Conservation (phyloP, 2,797 vertebrate species). For the Protonibea diacanthus region DNA sequence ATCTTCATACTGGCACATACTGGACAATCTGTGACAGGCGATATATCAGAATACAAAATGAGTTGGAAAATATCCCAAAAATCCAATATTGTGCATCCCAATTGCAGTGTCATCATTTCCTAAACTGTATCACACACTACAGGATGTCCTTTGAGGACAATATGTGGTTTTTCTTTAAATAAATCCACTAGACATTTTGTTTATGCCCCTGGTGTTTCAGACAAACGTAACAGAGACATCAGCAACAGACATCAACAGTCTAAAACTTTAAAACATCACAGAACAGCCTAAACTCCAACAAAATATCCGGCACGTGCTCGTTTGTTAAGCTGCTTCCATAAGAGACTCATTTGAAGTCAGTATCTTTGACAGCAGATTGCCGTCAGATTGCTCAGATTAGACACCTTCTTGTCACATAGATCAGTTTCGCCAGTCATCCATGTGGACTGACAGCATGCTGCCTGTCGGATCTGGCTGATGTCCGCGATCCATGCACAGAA, state of each 20-base stretch:
- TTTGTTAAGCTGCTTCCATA: neutral
- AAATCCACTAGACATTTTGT: neutral
- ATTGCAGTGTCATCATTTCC: too few relatives aligned
- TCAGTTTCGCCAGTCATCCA: neutral
- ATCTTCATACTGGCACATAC: too few relatives aligned
- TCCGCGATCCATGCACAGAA: neutral
- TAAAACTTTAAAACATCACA: too few relatives aligned
- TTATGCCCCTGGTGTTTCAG: neutral
- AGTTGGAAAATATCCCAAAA: too few relatives aligned
- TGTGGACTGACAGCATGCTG: neutral
- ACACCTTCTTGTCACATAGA: neutral
- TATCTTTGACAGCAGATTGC: neutral
- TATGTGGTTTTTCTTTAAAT: neutral
- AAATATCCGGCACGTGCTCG: neutral
- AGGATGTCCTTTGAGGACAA: neutral
- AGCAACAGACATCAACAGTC: neutral
- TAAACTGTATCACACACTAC: too few relatives aligned
- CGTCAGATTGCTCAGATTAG: slow-evolving; percentile 3
- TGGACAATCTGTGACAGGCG: too few relatives aligned
- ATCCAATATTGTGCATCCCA: too few relatives aligned
- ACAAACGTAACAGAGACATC: neutral
- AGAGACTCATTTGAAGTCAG: neutral
- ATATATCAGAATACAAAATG: too few relatives aligned
- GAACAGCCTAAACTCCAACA: neutral
- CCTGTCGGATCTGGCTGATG: neutral